These are phyloP conservation scores for Brienomyrus brachyistius DNA, from an alignment of 2,113 vertebrate species.

Conservation along the genomic window DNA sequence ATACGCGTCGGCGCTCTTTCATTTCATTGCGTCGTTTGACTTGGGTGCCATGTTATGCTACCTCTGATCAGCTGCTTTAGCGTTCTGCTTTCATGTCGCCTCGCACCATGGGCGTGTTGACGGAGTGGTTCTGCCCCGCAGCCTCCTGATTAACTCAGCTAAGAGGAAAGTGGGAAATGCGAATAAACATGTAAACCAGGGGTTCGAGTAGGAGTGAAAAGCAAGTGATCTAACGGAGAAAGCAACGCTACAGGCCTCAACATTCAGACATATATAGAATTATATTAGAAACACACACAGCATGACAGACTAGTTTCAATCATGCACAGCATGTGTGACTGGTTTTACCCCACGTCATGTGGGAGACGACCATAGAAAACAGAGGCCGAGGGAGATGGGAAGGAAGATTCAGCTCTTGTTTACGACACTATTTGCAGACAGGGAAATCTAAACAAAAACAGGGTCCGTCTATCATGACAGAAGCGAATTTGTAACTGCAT, in stretches of 20 bases:
- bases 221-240: neutral
- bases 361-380: neutral
- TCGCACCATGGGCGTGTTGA: neutral
- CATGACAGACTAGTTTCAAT: neutral
- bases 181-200: neutral
- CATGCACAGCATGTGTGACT: neutral
- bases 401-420: neutral
- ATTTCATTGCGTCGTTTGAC: neutral
- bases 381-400: neutral
- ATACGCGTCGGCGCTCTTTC: neutral
- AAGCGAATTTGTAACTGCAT: neutral
- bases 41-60: neutral
- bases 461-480: neutral
- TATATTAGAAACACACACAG: neutral
- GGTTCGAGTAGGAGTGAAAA: neutral
- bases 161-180: neutral
- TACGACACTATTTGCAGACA: neutral
- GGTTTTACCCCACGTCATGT: neutral
- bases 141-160: neutral
- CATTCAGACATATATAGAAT: neutral
- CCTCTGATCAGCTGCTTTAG: neutral
- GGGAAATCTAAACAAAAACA: neutral
- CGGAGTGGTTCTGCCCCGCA: neutral
- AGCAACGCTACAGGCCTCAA: neutral
- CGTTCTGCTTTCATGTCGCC: neutral